Percentiles rank a stretch among this genome's conserved stretches.
Conservation (phyloP, 2,113 vertebrate genomes). For the Rhinichthys klamathensis region DNA sequence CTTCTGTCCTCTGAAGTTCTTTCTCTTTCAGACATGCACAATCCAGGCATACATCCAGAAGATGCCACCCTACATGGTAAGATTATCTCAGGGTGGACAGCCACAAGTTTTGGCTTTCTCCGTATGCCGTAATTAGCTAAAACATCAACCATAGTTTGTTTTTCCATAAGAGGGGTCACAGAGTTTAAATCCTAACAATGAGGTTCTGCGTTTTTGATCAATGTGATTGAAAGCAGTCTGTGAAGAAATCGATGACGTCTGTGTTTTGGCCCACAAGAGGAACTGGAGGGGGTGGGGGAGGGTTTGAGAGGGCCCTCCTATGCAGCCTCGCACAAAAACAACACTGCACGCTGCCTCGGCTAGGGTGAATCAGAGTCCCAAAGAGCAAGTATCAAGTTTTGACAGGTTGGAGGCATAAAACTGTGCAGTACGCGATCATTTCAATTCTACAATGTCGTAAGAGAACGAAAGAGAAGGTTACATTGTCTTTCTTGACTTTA, state of each 20-base stretch:
- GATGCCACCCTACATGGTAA: constrained; percentile 6
- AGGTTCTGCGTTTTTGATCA: constrained; percentile 22
- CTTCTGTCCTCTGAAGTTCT: background rate
- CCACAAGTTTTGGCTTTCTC: constrained; percentile 5
- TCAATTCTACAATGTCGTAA: background rate
- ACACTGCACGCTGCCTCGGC: constrained; percentile 11
- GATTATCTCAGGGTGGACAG: background rate
- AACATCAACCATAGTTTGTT: constrained; percentile 1
- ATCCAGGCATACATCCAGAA: constrained; percentile 26
- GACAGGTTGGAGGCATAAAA: constrained; percentile 18
- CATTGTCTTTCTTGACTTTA: background rate
- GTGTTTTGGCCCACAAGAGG: constrained; percentile 6
- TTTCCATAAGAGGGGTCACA: background rate
- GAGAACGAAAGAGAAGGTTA: background rate
- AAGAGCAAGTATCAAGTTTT: constrained; percentile 24
- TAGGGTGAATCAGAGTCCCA: constrained; percentile 11
- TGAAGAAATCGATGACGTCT: constrained; percentile 30
- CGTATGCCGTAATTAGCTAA: constrained; percentile 5
- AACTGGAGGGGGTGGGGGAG: background rate
- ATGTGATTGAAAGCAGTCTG: constrained; percentile 34
- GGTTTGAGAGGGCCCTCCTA: background rate
- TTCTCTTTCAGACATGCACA: constrained; percentile 47
- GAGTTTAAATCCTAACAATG: constrained; percentile 24
- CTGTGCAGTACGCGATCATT: background rate
- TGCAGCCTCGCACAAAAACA: constrained; percentile 34